These are phyloP conservation scores for Dendroctonus ponderosae DNA, from an alignment of 1,140 invertebrate genomes.

Conservation along the genomic window DNA sequence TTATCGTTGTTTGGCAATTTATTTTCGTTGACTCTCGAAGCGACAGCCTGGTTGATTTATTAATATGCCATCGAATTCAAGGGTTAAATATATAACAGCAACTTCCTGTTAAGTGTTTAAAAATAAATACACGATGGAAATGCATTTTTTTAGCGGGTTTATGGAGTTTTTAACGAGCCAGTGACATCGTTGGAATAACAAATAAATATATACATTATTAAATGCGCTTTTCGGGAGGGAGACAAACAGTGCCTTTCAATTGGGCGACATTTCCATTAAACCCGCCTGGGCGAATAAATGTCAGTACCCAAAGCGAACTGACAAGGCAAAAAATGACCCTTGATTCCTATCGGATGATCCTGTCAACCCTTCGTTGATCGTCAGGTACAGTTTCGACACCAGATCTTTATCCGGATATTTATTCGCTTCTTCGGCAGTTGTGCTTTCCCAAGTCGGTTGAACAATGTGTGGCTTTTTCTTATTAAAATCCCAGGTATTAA, in stretches of 20 bases:
- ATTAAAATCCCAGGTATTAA: no score
- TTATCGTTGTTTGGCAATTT: constrained; percentile 16
- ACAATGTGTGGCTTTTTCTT: no score
- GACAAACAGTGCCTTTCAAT: no score
- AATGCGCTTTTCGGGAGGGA: no score
- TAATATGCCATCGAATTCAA: constrained; percentile 25
- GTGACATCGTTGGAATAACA: constrained; percentile 7
- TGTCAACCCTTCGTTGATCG: constrained; percentile 18
- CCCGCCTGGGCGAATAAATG: not conserved
- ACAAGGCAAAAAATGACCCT: constrained; percentile 20
- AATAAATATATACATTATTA: no score
- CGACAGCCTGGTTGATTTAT: constrained; percentile 20
- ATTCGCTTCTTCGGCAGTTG: no score
- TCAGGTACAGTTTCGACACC: constrained; percentile 5
- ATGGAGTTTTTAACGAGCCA: constrained; percentile 26
- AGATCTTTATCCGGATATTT: constrained; percentile 5
- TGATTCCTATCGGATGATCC: constrained; percentile 16
- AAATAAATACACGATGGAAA: constrained; percentile 25
- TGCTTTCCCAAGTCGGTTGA: no score
- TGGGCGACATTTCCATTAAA: no score
- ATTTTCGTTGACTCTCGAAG: constrained; percentile 23
- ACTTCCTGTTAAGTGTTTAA: constrained; percentile 33
- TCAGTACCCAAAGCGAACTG: constrained; percentile 3
- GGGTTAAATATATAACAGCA: constrained; percentile 29
- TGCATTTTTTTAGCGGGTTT: constrained; percentile 22